Evolutionary conservation across 1,140 invertebrate genomes (phyloP).

Genomic region (Papilio machaon): DNA sequence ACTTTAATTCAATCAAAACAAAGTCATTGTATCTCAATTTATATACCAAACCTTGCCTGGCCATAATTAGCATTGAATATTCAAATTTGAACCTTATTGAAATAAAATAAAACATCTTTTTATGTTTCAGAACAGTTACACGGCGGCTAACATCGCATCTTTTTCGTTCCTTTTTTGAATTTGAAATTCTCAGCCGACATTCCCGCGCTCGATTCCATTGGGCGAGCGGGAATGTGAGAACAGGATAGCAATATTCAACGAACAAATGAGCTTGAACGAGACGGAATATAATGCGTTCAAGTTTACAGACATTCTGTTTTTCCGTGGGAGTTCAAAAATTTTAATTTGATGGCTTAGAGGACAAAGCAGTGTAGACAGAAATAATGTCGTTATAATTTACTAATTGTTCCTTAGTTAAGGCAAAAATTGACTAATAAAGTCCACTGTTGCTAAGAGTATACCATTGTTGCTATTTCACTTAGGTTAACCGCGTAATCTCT

Average conservation of each 20-base stretch:
- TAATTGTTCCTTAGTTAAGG: neutral
- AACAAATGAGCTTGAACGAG: conserved; percentile 38
- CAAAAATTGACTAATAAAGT: too few species aligned
- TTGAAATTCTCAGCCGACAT: conserved; percentile 63
- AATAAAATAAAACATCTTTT: neutral
- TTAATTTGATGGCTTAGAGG: conserved; percentile 2
- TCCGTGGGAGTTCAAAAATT: conserved; percentile 26
- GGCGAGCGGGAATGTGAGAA: conserved; percentile 49
- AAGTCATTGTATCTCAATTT: conserved; percentile 13
- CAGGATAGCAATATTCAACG: conserved; percentile 35
- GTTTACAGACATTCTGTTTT: conserved; percentile 31
- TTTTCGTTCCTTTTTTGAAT: conserved; percentile 65
- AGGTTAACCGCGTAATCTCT: too few species aligned
- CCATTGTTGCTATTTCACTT: neutral
- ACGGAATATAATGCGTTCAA: conserved; percentile 42
- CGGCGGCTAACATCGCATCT: conserved; percentile 56
- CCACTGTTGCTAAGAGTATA: neutral
- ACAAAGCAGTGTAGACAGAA: neutral
- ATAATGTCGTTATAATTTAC: neutral
- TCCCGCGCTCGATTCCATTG: conserved; percentile 53
- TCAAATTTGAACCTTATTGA: neutral
- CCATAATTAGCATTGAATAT: conserved; percentile 17
- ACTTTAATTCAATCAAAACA: conserved; percentile 19
- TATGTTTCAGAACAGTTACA: neutral
- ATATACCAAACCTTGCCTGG: neutral